phyloP scores from a whole-genome alignment of 2,113 vertebrate species.

The Agapornis roseicollis region DNA sequence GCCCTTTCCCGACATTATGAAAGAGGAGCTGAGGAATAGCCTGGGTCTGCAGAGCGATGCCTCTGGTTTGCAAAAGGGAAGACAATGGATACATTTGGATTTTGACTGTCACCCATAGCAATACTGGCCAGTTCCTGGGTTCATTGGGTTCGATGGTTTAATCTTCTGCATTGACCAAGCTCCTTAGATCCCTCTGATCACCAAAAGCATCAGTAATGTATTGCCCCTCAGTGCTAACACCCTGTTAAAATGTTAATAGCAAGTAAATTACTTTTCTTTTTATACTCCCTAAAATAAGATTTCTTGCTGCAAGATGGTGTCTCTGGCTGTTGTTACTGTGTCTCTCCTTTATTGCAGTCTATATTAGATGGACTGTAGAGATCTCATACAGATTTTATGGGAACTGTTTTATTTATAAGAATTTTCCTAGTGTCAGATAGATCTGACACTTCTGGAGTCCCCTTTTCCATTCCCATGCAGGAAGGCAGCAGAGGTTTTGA shows the following conservation, averaged over 20 bases:
- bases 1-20: not conserved
- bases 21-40: not conserved
- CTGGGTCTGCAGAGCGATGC: not conserved
- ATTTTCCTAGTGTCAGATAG: slow-evolving; percentile 73
- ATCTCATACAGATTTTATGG: slow-evolving; percentile 75
- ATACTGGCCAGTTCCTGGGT: not conserved
- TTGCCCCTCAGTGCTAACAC: not conserved
- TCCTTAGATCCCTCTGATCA: not conserved
- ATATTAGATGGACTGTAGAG: slow-evolving; percentile 61
- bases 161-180: not conserved
- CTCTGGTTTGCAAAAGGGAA: not conserved
- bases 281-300: slow-evolving; percentile 59
- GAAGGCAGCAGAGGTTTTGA: not conserved
- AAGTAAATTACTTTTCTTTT: slow-evolving; percentile 62
- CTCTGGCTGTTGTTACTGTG: not conserved
- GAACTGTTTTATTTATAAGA: slow-evolving; percentile 79
- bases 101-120: not conserved
- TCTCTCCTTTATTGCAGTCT: slow-evolving; percentile 51
- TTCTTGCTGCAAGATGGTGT: slow-evolving; percentile 33
- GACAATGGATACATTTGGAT: fast-evolving
- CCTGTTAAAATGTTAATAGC: slow-evolving; percentile 57
- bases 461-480: not conserved
- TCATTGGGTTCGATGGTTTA: not conserved
- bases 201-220: not conserved
- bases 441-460: slow-evolving; percentile 60